A percentile compares a stretch with the other conserved stretches of the same genome.
Conservation (phyloP, 2,888 invertebrate genomes). For the Latrodectus hesperus region DNA sequence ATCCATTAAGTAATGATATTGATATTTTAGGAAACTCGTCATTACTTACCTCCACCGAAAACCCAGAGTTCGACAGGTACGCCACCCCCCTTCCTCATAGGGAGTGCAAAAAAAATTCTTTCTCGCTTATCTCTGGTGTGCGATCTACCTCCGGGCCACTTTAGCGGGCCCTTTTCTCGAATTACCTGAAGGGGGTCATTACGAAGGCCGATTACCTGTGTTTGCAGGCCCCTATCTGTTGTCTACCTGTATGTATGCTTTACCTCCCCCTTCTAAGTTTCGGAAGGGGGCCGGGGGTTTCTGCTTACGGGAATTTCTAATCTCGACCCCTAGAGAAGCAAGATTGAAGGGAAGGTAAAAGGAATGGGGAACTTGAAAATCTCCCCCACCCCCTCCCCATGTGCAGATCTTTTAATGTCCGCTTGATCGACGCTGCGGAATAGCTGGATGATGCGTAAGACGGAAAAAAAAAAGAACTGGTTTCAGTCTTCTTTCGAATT, state of each 20-base stretch:
- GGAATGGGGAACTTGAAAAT: constrained; percentile 18
- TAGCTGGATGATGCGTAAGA: constrained; percentile 37
- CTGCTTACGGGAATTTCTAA: constrained; percentile 6
- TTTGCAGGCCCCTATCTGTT: constrained; percentile 49
- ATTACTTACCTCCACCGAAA: constrained; percentile 4
- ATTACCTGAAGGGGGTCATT: constrained; percentile 54
- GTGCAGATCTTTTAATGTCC: constrained; percentile 4
- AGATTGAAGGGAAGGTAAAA: constrained; percentile 18
- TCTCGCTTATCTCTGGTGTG: constrained; percentile 16
- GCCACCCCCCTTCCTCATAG: not conserved
- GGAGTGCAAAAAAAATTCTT: not conserved
- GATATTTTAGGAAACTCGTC: constrained; percentile 15
- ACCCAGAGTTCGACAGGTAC: not conserved
- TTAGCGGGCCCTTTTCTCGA: constrained; percentile 25
- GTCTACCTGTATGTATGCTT: constrained; percentile 13
- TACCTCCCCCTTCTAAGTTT: not conserved
- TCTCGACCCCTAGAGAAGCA: constrained; percentile 21
- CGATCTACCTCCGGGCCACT: constrained; percentile 41
- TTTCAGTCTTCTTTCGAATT: constrained; percentile 12
- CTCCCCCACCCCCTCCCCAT: constrained; percentile 3
- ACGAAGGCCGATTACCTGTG: constrained; percentile 39
- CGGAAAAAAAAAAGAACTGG: constrained; percentile 44
- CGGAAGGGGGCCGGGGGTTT: not conserved
- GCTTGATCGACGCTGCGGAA: constrained; percentile 21
- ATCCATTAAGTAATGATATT: constrained; percentile 19